Evolutionary conservation across 1,140 invertebrate species (phyloP).

Genomic region (Schlechtendalia chinensis): DNA sequence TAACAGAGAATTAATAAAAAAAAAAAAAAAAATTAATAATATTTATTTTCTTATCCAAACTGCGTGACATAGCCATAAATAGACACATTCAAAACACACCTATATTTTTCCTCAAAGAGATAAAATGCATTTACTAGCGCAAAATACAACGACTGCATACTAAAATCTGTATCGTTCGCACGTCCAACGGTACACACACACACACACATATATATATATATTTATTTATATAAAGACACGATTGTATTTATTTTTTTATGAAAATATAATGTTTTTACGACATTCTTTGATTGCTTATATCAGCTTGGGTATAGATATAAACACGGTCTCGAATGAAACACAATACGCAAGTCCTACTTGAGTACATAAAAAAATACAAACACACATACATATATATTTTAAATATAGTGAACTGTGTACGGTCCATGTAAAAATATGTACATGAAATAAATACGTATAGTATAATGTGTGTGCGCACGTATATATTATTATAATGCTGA

Average conservation of each 20-base stretch:
- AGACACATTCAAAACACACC: not conserved
- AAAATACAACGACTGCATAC: slow-evolving; percentile 23
- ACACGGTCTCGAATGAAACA: not conserved
- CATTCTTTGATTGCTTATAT: slow-evolving; percentile 5
- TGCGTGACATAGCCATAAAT: not conserved
- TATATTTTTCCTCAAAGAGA: not conserved
- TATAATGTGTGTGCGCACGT: not conserved
- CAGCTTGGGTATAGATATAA: not conserved
- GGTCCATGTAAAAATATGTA: too few species aligned
- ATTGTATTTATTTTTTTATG: not conserved
- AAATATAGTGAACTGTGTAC: not conserved
- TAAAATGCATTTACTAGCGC: slow-evolving; percentile 11
- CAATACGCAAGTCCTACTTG: not conserved
- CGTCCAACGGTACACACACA: not conserved
- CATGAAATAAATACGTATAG: too few species aligned
- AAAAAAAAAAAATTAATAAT: too few species aligned
- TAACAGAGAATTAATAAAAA: slow-evolving; percentile 7
- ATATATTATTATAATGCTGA: too few species aligned
- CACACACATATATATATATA: not conserved
- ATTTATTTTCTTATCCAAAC: not conserved
- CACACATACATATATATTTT: not conserved
- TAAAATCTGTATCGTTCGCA: slow-evolving; percentile 29
- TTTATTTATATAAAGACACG: not conserved
- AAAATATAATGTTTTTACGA: slow-evolving; percentile 26
- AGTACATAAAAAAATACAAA: not conserved